These are phyloP conservation scores for Heliothis peltigera DNA, from an alignment of 2,888 invertebrate genomes.

Conservation along the genomic window DNA sequence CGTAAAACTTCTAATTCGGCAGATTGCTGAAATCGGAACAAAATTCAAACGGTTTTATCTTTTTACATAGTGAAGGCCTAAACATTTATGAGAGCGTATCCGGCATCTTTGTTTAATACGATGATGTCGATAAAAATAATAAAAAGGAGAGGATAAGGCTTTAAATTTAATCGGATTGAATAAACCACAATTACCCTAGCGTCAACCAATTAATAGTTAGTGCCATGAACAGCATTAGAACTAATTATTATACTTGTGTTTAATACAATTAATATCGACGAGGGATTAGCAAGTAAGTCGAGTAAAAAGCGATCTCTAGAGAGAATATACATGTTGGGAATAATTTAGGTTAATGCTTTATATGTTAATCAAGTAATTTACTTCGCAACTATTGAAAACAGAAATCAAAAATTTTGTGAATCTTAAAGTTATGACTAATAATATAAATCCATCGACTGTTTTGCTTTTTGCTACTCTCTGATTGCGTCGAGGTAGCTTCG, in stretches of 20 bases:
- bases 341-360: not conserved
- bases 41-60: too few relatives aligned
- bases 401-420: too few relatives aligned
- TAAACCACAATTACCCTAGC: constrained; percentile 23
- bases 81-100: too few relatives aligned
- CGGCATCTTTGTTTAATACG: too few relatives aligned
- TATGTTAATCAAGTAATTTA: not conserved
- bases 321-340: constrained; percentile 15
- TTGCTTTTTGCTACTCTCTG: too few relatives aligned
- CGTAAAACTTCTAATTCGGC: too few relatives aligned
- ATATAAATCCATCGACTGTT: too few relatives aligned
- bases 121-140: constrained; percentile 11
- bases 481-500: too few relatives aligned
- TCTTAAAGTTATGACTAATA: too few relatives aligned
- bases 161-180: not conserved
- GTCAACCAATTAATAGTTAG: constrained; percentile 45
- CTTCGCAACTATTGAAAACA: too few relatives aligned
- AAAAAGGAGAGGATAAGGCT: not conserved
- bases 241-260: constrained; percentile 62
- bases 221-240: constrained; percentile 45
- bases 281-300: constrained; percentile 31
- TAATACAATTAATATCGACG: constrained; percentile 56
- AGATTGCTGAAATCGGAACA: too few relatives aligned
- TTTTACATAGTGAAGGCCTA: too few relatives aligned
- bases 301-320: constrained; percentile 25